Base-by-base conservation (phyloP, 2,888 invertebrate species). In the Parnassius glacialis region DNA sequence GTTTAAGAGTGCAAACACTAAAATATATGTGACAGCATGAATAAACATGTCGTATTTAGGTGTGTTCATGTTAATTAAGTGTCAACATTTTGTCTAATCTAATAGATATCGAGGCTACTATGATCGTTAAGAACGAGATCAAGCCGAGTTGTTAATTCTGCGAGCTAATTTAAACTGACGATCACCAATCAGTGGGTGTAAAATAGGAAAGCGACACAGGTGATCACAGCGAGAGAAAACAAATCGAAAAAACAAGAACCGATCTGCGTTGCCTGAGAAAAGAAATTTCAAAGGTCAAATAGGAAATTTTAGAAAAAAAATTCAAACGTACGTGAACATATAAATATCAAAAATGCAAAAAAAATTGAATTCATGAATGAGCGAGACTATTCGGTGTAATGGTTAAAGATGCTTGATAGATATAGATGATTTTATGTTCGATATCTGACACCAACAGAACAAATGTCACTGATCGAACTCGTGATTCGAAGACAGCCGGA, bases 251-350 rank as follows among this genome's bases (percentile, higher is more conserved):
- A 58, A 62, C 43, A 52, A 62, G 34, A 53, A 11, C 3, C 12
- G 48, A 57, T 9, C 20, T 7, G 34, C 5, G 13, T 44, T 12
- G 9, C 12, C 53, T 10, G 54, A 41, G 20, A 25, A 54, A 59
- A 59, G 34, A 34, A 45, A 9, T 34, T 45, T 34, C 44, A 42
- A 48, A 62, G 58, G 58, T 62, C 54, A 52, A 55, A 52, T 45
- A 47, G 51, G 56, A 55, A 61, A 51, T 45, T 61, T 56, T 13
- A 52, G 16, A 51, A 55, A 48, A 50, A 50, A 9, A 57, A n/a
- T n/a, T 57, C 47, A 59, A 42, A 11, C 10, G n/a, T n/a, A n/a
- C 41, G 42, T 13, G 41, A 12, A 34, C 13, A 9, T 20, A 52
- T 7, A 7, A 34, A 43, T 43, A 11, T 43, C 10, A 11, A 43